Conservation (phyloP, 1,140 invertebrate species). For the Macrosteles quadrilineatus region DNA sequence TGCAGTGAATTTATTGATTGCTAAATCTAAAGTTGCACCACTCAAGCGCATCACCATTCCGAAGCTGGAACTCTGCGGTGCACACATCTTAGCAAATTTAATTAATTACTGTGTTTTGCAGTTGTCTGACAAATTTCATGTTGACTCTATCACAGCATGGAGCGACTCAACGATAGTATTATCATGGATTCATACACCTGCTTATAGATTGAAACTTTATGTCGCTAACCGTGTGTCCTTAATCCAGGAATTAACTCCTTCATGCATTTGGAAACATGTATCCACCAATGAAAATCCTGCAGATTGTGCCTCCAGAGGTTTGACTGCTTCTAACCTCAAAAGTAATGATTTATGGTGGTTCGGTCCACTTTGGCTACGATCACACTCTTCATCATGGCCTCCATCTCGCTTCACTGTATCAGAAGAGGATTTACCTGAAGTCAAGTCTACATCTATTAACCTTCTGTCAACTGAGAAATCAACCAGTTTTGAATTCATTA, state of each 20-base stretch:
- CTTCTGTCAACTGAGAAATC: not conserved
- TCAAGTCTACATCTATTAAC: not conserved
- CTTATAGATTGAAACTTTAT: not conserved
- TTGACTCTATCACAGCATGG: not conserved
- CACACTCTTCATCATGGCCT: not conserved
- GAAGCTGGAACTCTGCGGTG: not conserved
- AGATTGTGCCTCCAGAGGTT: not conserved
- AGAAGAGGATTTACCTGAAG: not conserved
- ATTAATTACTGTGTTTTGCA: not conserved
- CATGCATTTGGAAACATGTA: not conserved
- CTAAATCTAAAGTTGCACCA: not conserved
- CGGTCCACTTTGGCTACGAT: not conserved
- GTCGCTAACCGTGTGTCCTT: not conserved
- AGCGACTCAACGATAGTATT: not conserved
- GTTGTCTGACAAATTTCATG: not conserved
- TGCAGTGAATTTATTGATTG: not conserved
- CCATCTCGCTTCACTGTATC: not conserved
- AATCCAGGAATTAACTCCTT: not conserved
- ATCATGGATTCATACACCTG: not conserved
- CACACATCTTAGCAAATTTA: not conserved
- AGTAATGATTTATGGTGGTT: not conserved
- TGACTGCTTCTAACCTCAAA: not conserved
- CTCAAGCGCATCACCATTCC: not conserved
- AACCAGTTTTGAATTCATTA: too few species aligned
- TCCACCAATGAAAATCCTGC: too few species aligned